Conservation (phyloP, 1,140 invertebrate genomes). For the Telenomus remus region DNA sequence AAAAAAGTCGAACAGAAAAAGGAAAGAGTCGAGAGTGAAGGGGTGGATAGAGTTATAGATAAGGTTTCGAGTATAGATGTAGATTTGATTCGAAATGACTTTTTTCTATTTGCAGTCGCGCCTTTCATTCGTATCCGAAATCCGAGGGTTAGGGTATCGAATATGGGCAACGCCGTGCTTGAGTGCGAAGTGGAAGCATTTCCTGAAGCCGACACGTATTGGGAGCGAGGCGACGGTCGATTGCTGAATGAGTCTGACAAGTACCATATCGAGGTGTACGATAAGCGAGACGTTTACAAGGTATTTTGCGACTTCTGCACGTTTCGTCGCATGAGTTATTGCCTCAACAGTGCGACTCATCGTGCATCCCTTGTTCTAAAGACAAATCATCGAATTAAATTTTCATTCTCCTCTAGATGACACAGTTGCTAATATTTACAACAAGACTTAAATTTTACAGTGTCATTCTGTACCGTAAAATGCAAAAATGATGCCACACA, state of each 20-base stretch:
- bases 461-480: too few species aligned
- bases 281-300: conserved; percentile 75
- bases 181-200: conserved; percentile 93
- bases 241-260: conserved; percentile 83
- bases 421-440: too few species aligned
- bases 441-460: too few species aligned
- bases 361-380: background rate
- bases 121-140: conserved; percentile 87
- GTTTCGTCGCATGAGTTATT: conserved; percentile 38
- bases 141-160: conserved; percentile 82
- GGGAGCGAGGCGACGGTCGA: conserved; percentile 87
- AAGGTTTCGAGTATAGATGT: background rate
- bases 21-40: background rate
- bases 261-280: conserved; percentile 80
- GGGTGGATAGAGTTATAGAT: background rate
- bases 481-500: too few species aligned
- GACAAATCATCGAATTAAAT: conserved; percentile 11
- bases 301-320: conserved; percentile 65
- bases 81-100: background rate
- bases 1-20: too few species aligned
- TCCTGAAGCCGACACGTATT: conserved; percentile 89
- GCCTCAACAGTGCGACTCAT: conserved; percentile 15
- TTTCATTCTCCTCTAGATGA: too few species aligned
- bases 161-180: conserved; percentile 81
- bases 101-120: conserved; percentile 79